Evolutionary conservation across 2,888 invertebrate species (phyloP), one percentile per base, ranked within the genome.

Genomic region (Euplagia quadripunctaria): DNA sequence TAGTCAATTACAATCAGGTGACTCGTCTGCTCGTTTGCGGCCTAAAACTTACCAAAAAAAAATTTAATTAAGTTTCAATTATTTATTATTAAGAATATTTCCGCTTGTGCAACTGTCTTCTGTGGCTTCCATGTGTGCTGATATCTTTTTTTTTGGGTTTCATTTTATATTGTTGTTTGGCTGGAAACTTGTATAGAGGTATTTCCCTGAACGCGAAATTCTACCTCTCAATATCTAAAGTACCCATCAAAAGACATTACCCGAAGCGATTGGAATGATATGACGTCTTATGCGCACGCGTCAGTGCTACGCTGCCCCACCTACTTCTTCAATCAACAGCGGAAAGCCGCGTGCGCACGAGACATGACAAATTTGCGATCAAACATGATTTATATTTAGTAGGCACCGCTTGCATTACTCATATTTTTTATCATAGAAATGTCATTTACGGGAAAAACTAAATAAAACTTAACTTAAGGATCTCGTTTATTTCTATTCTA

Each of bases 321-420:
- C 68, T 58, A 46, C 68, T 42, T 49, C 46, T 69, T 20, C 46
- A 46, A 61, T 68, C 68, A 31, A 61, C 46, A 61, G 61, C 16
- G 46, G 49, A 61, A 41, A 52, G 42, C 4, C 41, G 49, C 12
- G 49, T 49, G 49, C 64, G 46, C 68, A 63, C 73, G 68, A 79
- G 83, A 80, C 81, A 81, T 74, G 71, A 79, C 82, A 85, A 77
- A 82, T 72, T 82, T 84, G 12, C 20, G 61, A 61, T 61, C 31
- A 61, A 61, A 61, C 20, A 61, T 31, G 61, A 61, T 20, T 61
- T 61, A 61, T 61, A 61, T 61, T 61, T 61, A 61, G 61, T 61
- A 61, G 31, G 31, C 14, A 31, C 12, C 14, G 20, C 14, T 61
- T 55, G 52, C 42, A 61, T 61, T 61, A 31, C 58, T 61, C 20